Evolutionary conservation across 2,888 invertebrate genomes (phyloP), one percentile per base, ranked within the genome.

Genomic region (Horisme vitalbata): DNA sequence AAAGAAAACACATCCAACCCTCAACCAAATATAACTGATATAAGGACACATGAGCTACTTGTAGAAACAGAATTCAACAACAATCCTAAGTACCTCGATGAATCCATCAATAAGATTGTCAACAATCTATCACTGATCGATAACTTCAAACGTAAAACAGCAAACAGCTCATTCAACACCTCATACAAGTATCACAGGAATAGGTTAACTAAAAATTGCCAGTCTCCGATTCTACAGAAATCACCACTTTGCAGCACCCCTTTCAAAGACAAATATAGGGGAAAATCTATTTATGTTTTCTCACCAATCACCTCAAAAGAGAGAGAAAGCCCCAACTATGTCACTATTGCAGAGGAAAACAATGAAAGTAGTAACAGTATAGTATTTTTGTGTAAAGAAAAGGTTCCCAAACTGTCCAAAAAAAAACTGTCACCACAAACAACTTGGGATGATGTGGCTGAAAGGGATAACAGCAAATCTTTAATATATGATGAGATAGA

Each of bases 211-310:
- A 67, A 51, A 30, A 71, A 66, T 59, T 47, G 62, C 35, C 57
- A 69, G 31, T 69, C 72, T 23, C 69, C 75, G 23, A 45, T 64
- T 4, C 31, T 63, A 30, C 65, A 66, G 47, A 71, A 62, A 35
- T 83, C 85, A 1, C 84, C 84, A 21, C 57, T 82, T 15, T 80
- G 83, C 54, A 88, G 88, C 61, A 88, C 88, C 23, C 88, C 88
- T 41, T 83, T 81, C 39, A 74, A 69, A 63, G 68, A 75, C 31
- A 88, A 84, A 61, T 77, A 79, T 52, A 77, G 83, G 59, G 77
- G 79, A 5, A 72, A 78, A 52, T 86, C 87, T 26, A 86, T 88
- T 55, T 86, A 71, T 54, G 80, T 78, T 45, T 80, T 85, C 52
- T 89, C 88, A 20, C 87, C 88, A 24, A 87, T 89, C 45, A 43